phyloP scores from a whole-genome alignment of 2,797 vertebrate genomes.

The Masticophis lateralis region DNA sequence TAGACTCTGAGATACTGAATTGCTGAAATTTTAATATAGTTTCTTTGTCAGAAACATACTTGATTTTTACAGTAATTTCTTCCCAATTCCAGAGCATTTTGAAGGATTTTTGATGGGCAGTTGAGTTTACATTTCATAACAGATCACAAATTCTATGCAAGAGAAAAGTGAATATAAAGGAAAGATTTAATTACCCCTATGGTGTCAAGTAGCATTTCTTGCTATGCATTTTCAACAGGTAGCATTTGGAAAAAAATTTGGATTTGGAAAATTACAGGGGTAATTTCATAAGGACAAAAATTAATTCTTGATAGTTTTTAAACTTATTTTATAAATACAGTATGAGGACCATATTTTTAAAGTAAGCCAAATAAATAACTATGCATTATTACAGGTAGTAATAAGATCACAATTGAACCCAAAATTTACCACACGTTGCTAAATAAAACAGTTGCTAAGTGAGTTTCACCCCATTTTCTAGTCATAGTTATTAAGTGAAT shows the following conservation, averaged over 20 bases:
- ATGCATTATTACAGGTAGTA: background rate
- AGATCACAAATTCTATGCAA: background rate
- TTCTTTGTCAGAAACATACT: conserved; percentile 28
- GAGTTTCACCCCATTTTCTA: background rate
- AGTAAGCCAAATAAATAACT: background rate
- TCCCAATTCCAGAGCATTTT: background rate
- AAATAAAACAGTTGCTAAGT: background rate
- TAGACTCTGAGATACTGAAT: conserved; percentile 27
- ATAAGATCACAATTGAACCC: background rate
- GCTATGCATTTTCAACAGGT: background rate
- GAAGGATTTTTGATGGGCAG: background rate
- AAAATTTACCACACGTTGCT: background rate
- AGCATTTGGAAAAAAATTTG: background rate
- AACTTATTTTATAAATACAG: background rate
- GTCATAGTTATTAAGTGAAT: background rate
- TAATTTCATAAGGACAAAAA: background rate
- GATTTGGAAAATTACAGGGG: too few species aligned
- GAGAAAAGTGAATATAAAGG: background rate
- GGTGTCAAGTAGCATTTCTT: background rate
- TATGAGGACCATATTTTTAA: background rate
- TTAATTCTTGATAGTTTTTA: conserved; percentile 11
- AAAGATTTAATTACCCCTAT: background rate
- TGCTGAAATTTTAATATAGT: background rate
- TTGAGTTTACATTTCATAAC: background rate
- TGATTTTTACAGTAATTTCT: background rate